phyloP scores from a whole-genome alignment of 2,113 vertebrate species.

The Petromus typicus region DNA sequence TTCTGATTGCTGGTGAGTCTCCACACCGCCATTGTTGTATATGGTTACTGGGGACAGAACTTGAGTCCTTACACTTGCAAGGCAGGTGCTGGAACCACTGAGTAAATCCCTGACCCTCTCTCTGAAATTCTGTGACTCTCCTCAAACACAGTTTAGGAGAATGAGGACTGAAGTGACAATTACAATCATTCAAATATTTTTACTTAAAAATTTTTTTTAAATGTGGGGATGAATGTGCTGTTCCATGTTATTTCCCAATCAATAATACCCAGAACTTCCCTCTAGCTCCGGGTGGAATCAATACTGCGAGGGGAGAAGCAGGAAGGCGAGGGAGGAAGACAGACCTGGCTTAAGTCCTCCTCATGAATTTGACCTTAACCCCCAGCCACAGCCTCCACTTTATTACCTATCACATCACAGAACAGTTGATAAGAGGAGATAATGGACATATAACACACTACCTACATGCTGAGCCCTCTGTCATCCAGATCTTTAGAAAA shows the following conservation, averaged over 20 bases:
- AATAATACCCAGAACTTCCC: background rate
- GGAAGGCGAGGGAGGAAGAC: background rate
- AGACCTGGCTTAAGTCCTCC: background rate
- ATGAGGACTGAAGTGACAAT: background rate
- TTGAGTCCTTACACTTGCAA: no score
- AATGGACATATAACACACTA: background rate
- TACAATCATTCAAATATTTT: background rate
- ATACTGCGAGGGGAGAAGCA: background rate
- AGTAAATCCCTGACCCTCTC: no score
- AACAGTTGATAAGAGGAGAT: background rate
- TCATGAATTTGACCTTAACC: background rate
- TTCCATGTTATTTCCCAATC: background rate
- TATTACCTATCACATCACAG: background rate
- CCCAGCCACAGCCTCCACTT: background rate
- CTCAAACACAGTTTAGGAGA: background rate
- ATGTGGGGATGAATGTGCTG: background rate
- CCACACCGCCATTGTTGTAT: no score
- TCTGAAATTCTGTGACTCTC: background rate
- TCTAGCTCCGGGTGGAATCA: background rate
- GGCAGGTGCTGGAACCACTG: no score
- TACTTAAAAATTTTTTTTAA: constrained; percentile 15
- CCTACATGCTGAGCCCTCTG: background rate
- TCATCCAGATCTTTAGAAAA: constrained; percentile 21
- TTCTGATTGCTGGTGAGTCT: no score
- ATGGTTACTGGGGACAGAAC: no score